phyloP scores from a whole-genome alignment of 1,140 invertebrate species.

The Potamilus streckersoni region DNA sequence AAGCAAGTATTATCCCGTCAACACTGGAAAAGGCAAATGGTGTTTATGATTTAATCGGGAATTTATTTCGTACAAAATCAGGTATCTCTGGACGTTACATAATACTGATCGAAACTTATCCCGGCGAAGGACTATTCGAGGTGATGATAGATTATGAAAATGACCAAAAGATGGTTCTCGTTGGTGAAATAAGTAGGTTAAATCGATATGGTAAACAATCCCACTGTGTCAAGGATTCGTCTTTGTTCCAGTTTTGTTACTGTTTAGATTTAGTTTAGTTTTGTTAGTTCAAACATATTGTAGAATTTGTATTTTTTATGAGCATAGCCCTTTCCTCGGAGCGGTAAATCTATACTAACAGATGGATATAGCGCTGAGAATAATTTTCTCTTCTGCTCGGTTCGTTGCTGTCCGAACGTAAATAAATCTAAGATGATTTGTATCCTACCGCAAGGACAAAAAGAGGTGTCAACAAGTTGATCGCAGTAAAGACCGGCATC shows the following conservation, averaged over 20 bases:
- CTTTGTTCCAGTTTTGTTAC: slow-evolving; percentile 4
- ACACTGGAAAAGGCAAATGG: neutral
- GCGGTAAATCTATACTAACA: too few species aligned
- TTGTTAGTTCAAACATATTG: too few species aligned
- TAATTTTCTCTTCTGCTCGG: too few species aligned
- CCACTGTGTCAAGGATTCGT: slow-evolving; percentile 2
- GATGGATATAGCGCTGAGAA: too few species aligned
- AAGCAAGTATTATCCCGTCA: neutral
- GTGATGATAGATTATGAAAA: neutral
- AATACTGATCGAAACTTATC: neutral
- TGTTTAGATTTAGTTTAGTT: neutral
- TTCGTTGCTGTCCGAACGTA: too few species aligned
- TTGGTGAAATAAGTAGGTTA: slow-evolving; percentile 6
- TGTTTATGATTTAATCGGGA: neutral
- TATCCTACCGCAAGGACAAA: too few species aligned
- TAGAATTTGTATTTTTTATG: too few species aligned
- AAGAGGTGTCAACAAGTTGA: too few species aligned
- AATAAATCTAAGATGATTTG: too few species aligned
- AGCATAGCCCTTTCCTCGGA: too few species aligned
- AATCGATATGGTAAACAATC: slow-evolving; percentile 11
- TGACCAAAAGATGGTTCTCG: neutral
- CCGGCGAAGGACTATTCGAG: slow-evolving; percentile 3
- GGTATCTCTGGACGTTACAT: neutral
- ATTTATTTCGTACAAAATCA: neutral
- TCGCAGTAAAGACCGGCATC: too few species aligned